Percentiles rank a stretch among this genome's conserved stretches.
Evolutionary conservation across 1,140 invertebrate species (phyloP).

Genomic region (Elysia chlorotica): DNA sequence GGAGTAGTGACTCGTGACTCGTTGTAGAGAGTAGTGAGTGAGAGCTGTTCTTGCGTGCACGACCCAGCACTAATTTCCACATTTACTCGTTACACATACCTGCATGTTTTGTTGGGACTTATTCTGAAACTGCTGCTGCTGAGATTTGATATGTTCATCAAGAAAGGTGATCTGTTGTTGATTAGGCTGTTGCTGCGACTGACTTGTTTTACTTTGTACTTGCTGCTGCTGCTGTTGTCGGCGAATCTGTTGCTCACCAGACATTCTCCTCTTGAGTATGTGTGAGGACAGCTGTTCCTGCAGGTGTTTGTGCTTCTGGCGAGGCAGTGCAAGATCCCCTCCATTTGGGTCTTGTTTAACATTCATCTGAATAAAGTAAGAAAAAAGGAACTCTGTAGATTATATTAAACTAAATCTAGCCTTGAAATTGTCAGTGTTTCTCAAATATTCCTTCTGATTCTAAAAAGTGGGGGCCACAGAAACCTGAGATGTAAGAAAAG

Average conservation of each 20-base stretch:
- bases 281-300: slow-evolving; percentile 43
- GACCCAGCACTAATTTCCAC: no score
- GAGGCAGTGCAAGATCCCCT: no score
- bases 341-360: no score
- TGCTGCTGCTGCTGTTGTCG: slow-evolving; percentile 28
- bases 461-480: background rate
- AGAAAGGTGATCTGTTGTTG: background rate
- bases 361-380: no score
- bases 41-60: slow-evolving; percentile 1
- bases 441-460: no score
- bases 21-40: no score
- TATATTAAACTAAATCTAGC: no score
- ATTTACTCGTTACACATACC: background rate
- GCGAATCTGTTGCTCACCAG: slow-evolving; percentile 22
- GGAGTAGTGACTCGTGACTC: no score
- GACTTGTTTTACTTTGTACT: no score
- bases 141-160: slow-evolving; percentile 12
- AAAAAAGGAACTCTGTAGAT: no score
- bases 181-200: slow-evolving; percentile 16
- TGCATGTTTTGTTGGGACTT: slow-evolving; percentile 27
- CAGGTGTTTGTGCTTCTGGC: slow-evolving; percentile 70
- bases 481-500: background rate
- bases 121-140: slow-evolving; percentile 28
- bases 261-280: slow-evolving; percentile 25
- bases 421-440: no score